These are phyloP conservation scores for Pterostichus madidus DNA, from an alignment of 2,888 invertebrate genomes.

Conservation along the genomic window DNA sequence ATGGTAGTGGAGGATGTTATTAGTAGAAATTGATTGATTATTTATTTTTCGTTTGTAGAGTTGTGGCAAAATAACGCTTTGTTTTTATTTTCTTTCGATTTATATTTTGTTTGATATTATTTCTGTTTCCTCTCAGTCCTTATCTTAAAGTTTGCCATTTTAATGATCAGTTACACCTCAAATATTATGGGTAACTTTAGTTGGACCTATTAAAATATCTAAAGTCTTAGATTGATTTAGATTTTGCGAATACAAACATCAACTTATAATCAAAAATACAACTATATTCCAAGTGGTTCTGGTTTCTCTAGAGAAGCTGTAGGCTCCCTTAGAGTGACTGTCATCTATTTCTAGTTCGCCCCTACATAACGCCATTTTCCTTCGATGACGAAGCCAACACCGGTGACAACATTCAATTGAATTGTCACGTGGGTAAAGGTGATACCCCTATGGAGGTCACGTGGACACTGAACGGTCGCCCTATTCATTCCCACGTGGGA, in stretches of 20 bases:
- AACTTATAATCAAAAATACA: too few relatives aligned
- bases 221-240: too few relatives aligned
- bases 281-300: too few relatives aligned
- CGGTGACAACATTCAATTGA: conserved; percentile 71
- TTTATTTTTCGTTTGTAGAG: conserved; percentile 33
- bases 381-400: conserved; percentile 79
- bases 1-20: conserved; percentile 77
- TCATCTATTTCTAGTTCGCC: conserved; percentile 77
- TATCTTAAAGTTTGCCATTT: not conserved
- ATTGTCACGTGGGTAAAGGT: conserved; percentile 75
- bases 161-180: too few relatives aligned
- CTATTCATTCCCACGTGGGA: conserved; percentile 79
- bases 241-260: too few relatives aligned
- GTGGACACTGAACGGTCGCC: conserved; percentile 80
- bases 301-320: too few relatives aligned
- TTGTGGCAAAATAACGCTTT: conserved; percentile 16
- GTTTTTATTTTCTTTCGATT: conserved; percentile 46
- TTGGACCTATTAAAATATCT: too few relatives aligned
- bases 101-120: not conserved
- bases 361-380: conserved; percentile 82
- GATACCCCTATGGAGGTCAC: conserved; percentile 81
- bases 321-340: too few relatives aligned
- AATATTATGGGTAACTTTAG: too few relatives aligned
- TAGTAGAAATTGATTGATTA: conserved; percentile 70
- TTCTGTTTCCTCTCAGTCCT: not conserved